A percentile compares a stretch with the other conserved stretches of the same genome.
Conservation (phyloP, 2,797 vertebrate species). For the Coluber constrictor region DNA sequence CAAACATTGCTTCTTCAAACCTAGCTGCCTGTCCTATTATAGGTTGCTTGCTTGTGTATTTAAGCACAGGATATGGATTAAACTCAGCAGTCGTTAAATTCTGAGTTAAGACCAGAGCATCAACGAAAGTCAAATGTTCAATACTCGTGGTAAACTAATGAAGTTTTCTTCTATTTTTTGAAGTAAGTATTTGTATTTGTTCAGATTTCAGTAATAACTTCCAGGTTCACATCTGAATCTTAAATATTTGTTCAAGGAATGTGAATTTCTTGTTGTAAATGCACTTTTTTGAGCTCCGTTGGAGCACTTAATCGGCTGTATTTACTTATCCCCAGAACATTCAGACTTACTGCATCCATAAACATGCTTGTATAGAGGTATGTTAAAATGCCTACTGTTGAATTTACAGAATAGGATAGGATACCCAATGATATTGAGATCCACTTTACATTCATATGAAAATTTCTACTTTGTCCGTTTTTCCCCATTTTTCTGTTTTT, state of each 20-base stretch:
- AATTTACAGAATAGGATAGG: not conserved
- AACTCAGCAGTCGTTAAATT: not conserved
- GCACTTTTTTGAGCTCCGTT: slow-evolving; percentile 11
- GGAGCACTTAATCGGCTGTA: slow-evolving; percentile 28
- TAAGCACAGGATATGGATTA: not conserved
- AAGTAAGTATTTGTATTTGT: slow-evolving; percentile 3
- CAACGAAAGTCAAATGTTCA: slow-evolving; percentile 5
- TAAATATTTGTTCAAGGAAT: slow-evolving; percentile 34
- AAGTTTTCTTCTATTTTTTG: not conserved
- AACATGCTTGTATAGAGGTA: slow-evolving; percentile 1
- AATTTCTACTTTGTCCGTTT: too few species aligned
- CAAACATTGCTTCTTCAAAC: not conserved
- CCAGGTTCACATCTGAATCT: not conserved
- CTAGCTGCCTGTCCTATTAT: not conserved
- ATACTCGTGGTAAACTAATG: not conserved
- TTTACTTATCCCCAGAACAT: slow-evolving; percentile 28
- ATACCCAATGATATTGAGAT: not conserved
- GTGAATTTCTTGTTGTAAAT: slow-evolving; percentile 10
- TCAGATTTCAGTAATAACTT: slow-evolving; percentile 16
- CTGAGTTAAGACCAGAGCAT: not conserved
- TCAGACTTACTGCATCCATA: slow-evolving; percentile 6
- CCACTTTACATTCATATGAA: not conserved
- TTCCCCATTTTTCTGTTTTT: too few species aligned
- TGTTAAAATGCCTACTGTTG: not conserved
- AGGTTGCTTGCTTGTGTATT: not conserved